Conservation (phyloP, 64 coral and sea anemone genomes). For the Acropora tenuis region DNA sequence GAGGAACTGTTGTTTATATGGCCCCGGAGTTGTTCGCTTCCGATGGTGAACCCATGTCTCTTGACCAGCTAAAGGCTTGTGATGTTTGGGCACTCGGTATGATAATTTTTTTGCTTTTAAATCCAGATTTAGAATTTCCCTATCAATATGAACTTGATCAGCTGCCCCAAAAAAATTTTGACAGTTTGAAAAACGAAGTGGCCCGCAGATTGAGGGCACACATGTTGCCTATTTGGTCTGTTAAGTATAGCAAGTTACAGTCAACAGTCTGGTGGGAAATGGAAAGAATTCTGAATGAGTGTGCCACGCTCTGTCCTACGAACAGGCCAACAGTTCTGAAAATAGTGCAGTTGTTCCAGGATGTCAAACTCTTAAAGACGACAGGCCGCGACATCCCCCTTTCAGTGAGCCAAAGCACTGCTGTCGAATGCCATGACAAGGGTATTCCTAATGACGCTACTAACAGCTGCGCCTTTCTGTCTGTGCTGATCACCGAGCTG, state of each 20-base stretch:
- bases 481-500: slow-evolving; percentile 47
- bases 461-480: slow-evolving; percentile 68
- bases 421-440: slow-evolving; percentile 44
- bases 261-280: slow-evolving; percentile 58
- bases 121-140: slow-evolving; percentile 66
- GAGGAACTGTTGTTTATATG: slow-evolving; percentile 67
- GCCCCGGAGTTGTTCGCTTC: slow-evolving; percentile 40
- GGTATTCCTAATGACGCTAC: slow-evolving; percentile 45
- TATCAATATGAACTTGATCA: slow-evolving; percentile 56
- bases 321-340: slow-evolving; percentile 32
- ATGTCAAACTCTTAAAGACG: background rate
- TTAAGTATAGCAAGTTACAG: slow-evolving; percentile 51
- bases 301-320: slow-evolving; percentile 19
- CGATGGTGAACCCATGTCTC: slow-evolving; percentile 14
- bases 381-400: slow-evolving; percentile 35
- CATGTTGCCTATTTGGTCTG: slow-evolving; percentile 12
- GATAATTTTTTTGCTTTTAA: slow-evolving; percentile 66
- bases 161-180: background rate
- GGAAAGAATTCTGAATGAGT: slow-evolving; percentile 35
- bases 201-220: background rate
- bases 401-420: slow-evolving; percentile 57
- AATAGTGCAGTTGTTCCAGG: slow-evolving; percentile 23
- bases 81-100: slow-evolving; percentile 81
- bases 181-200: slow-evolving; percentile 8
- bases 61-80: slow-evolving; percentile 60